These are phyloP conservation scores for Tenthredo notha DNA, from an alignment of 2,888 invertebrate genomes.

Conservation along the genomic window DNA sequence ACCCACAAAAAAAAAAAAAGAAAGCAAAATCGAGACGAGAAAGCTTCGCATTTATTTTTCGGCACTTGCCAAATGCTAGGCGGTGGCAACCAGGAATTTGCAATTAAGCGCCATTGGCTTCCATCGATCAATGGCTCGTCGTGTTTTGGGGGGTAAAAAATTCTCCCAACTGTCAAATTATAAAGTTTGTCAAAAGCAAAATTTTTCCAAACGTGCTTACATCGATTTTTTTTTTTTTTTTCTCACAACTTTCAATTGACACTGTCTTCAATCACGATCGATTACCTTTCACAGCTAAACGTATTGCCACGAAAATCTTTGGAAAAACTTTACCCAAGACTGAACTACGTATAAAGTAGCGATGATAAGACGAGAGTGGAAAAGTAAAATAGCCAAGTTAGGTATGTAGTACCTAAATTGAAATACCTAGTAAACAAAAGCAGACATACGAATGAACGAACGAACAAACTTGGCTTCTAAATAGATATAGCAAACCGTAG, in stretches of 20 bases:
- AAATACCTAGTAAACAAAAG: neutral
- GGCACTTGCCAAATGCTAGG: neutral
- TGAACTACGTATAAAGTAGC: neutral
- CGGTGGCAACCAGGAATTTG: conserved; percentile 35
- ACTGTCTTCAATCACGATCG: neutral
- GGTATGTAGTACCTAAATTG: neutral
- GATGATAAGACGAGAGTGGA: neutral
- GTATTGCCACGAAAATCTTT: neutral
- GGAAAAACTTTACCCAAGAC: neutral
- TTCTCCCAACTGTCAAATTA: conserved; percentile 12
- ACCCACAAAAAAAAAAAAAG: neutral
- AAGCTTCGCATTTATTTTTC: conserved; percentile 33
- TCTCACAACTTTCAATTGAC: neutral
- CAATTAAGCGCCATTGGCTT: conserved; percentile 42
- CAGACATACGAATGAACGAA: neutral
- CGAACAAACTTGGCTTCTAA: conserved; percentile 13
- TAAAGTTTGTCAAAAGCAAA: neutral
- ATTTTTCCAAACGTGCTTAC: neutral
- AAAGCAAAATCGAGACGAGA: conserved; percentile 27
- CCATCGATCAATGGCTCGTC: conserved; percentile 20
- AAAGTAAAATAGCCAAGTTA: neutral
- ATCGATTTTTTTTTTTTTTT: neutral
- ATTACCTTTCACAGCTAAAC: neutral
- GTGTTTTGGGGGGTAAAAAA: neutral
- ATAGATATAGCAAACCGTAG: neutral